phyloP scores from a whole-genome alignment of 1,140 invertebrate genomes.

The Drosophila leontia region DNA sequence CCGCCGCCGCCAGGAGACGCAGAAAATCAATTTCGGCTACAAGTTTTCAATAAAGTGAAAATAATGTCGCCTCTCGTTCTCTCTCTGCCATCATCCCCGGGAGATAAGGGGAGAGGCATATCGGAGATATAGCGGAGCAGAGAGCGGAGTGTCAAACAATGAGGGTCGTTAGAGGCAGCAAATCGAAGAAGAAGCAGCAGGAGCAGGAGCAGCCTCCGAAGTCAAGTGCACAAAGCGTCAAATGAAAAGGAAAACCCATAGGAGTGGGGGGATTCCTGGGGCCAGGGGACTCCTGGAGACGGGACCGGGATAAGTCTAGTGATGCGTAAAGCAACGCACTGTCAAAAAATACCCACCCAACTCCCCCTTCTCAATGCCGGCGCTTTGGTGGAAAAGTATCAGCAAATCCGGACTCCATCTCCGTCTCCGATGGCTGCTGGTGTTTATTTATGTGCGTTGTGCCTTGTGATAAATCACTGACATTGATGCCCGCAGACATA shows the following conservation, averaged over 20 bases:
- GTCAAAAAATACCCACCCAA: slow-evolving; percentile 55
- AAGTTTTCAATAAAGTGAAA: slow-evolving; percentile 83
- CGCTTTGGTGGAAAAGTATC: slow-evolving; percentile 26
- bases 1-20: slow-evolving; percentile 66
- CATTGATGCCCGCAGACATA: slow-evolving; percentile 73
- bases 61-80: slow-evolving; percentile 64
- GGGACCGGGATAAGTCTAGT: slow-evolving; percentile 64
- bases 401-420: slow-evolving; percentile 53
- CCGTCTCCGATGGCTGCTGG: slow-evolving; percentile 50
- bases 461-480: slow-evolving; percentile 81
- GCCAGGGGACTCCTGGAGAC: slow-evolving; percentile 5
- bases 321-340: slow-evolving; percentile 79
- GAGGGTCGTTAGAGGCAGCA: slow-evolving; percentile 81
- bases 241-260: slow-evolving; percentile 75
- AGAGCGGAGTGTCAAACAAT: slow-evolving; percentile 76
- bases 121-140: slow-evolving; percentile 33
- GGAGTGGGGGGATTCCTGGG: slow-evolving; percentile 1
- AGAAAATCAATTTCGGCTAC: slow-evolving; percentile 81
- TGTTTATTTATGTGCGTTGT: slow-evolving; percentile 79
- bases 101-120: slow-evolving; percentile 50
- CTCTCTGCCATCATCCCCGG: slow-evolving; percentile 65
- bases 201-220: slow-evolving; percentile 44
- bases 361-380: too few species aligned
- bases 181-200: slow-evolving; percentile 50
- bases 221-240: slow-evolving; percentile 82